phyloP scores from a whole-genome alignment of 2,113 vertebrate species.

The Boulengeromyrus knoepffleri region DNA sequence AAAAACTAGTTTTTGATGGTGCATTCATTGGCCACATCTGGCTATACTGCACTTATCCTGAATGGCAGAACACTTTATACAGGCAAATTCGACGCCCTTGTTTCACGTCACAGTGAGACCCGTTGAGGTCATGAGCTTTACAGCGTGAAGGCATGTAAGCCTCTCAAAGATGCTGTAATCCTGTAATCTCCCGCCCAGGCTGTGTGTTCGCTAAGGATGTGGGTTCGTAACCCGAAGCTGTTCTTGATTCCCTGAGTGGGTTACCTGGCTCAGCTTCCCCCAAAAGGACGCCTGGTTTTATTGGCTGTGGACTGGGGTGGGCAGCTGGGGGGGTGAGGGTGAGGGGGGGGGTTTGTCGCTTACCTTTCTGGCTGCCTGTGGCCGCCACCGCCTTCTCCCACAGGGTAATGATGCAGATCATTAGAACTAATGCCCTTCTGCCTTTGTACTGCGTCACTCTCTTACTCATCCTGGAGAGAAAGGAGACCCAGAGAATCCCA shows the following conservation, averaged over 20 bases:
- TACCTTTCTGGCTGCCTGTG: slow-evolving; percentile 60
- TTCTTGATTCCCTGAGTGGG: background rate
- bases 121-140: background rate
- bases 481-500: slow-evolving; percentile 16
- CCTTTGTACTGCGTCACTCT: slow-evolving; percentile 75
- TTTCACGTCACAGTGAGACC: background rate
- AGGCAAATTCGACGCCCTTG: background rate
- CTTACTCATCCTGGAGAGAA: slow-evolving; percentile 85
- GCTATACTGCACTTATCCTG: background rate
- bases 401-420: slow-evolving; percentile 81
- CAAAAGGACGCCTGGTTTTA: background rate
- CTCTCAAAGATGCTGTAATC: background rate
- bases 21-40: background rate
- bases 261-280: background rate
- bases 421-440: slow-evolving; percentile 81
- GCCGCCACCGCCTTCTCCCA: slow-evolving; percentile 71
- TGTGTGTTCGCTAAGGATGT: background rate
- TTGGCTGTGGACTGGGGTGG: background rate
- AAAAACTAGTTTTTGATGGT: slow-evolving; percentile 19
- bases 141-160: background rate
- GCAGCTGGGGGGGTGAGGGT: background rate
- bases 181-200: background rate
- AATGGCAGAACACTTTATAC: background rate
- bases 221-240: background rate
- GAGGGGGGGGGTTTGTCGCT: background rate